A percentile compares a stretch with the other conserved stretches of the same genome.
phyloP scores from a whole-genome alignment of 2,797 vertebrate species.

The Carapus acus region DNA sequence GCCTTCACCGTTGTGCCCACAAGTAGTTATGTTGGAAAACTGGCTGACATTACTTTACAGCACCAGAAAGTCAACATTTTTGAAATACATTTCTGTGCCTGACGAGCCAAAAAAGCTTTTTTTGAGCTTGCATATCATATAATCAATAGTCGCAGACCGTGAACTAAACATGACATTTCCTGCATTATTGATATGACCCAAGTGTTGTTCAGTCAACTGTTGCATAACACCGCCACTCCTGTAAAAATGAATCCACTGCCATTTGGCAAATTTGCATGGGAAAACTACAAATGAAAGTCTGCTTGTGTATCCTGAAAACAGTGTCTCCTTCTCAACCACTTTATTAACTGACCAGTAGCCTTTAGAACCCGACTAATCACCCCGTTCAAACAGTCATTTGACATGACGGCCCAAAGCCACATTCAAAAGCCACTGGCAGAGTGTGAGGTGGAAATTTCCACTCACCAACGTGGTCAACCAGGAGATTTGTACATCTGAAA shows the following conservation, averaged over 20 bases:
- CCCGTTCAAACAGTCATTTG: slow-evolving; percentile 21
- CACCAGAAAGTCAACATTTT: neutral
- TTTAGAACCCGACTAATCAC: neutral
- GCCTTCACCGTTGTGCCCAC: too few relatives aligned
- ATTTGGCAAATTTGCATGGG: too few relatives aligned
- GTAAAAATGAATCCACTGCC: too few relatives aligned
- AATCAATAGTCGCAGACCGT: slow-evolving; percentile 19
- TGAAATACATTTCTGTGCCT: neutral
- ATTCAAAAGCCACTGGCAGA: slow-evolving; percentile 56
- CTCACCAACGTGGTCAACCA: slow-evolving; percentile 50
- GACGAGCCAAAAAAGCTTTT: slow-evolving; percentile 5
- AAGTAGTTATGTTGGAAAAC: neutral
- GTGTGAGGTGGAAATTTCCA: slow-evolving; percentile 79
- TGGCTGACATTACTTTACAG: slow-evolving; percentile 5
- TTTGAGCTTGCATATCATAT: neutral
- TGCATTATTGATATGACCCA: slow-evolving; percentile 8
- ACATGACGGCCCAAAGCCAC: slow-evolving; percentile 30
- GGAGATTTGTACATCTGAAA: slow-evolving; percentile 71
- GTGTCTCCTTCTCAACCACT: neutral
- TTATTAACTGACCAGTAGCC: slow-evolving; percentile 23
- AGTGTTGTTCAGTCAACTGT: neutral
- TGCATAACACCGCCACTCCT: neutral
- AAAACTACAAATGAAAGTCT: too few relatives aligned
- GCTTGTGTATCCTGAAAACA: slow-evolving; percentile 9
- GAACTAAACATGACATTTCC: slow-evolving; percentile 9